Evolutionary conservation across 2,888 invertebrate genomes (phyloP), one percentile per base, ranked within the genome.

Genomic region (Torymus tubicola): DNA sequence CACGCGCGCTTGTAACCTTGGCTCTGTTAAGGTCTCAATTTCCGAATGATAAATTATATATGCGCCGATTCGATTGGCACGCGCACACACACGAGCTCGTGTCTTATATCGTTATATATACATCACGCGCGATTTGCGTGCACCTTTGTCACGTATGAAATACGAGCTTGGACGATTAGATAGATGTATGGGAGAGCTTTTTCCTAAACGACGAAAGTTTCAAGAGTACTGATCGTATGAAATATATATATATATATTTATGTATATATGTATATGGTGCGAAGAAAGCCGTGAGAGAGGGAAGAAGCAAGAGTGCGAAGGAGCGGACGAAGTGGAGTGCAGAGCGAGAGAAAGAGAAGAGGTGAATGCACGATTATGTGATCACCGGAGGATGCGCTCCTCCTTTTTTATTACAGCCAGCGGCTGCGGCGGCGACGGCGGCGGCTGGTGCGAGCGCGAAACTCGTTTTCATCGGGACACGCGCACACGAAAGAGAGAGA

Each of bases 351-450:
- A 70, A 68, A 69, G 81, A 81, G 68, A 68, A 61, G 86, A 86
- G 89, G 89, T 89, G 87, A 89, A 89, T 85, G 88, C 86, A 89
- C 89, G 89, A 89, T 89, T 89, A 89, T 89, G 88, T 88, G 89
- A 88, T 89, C 89, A 88, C 86, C 86, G 85, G 85, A 88, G 87
- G 87, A 88, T 87, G 88, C 86, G 86, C 86, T 85, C 84, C 83
- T 85, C 85, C 84, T 85, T 84, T 72, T 68, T 71, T 61, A 75
- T 73, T 68, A 65, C 31, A 21, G 24, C 64, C 67, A 16, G 21
- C 74, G 72, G 68, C 68, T 70, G 52, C 63, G 31, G 65, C 31
- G n/a, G n/a, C n/a, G n/a, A n/a, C n/a, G n/a, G n/a, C 24, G 24
- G 3, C 24, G 24, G 24, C 24, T 24, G 24, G 24, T 24, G 83